A percentile compares a stretch with the other conserved stretches of the same genome.
Conservation (phyloP, 2,888 invertebrate genomes). For the Protophormia terraenovae region DNA sequence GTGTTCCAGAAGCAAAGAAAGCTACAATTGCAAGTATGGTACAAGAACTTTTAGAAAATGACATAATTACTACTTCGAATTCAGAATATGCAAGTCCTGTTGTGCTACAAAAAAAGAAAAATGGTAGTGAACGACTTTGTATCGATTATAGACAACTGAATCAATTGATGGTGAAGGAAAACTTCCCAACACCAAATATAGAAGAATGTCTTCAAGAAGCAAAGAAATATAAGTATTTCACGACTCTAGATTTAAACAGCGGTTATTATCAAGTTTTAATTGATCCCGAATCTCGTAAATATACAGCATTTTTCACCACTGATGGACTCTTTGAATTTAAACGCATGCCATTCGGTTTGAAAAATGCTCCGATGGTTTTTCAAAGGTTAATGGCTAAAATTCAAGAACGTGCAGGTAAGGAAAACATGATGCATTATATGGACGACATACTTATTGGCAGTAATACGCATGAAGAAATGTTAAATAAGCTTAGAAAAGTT, state of each 20-base stretch:
- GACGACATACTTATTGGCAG: background rate
- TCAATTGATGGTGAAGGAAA: too few relatives aligned
- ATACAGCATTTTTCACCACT: conserved; percentile 12
- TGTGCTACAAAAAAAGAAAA: too few relatives aligned
- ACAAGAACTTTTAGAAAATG: too few relatives aligned
- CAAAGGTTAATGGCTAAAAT: background rate
- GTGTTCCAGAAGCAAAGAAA: conserved; percentile 8
- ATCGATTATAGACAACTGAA: too few relatives aligned
- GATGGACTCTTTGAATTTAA: background rate
- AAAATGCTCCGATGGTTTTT: background rate
- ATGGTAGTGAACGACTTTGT: too few relatives aligned
- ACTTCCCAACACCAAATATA: too few relatives aligned
- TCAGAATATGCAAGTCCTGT: conserved; percentile 24
- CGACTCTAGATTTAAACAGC: too few relatives aligned
- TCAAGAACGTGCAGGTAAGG: background rate
- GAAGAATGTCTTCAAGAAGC: too few relatives aligned
- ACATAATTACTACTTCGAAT: background rate
- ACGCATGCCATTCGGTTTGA: background rate
- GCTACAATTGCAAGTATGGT: background rate
- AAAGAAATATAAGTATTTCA: too few relatives aligned
- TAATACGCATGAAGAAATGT: background rate
- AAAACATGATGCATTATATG: background rate
- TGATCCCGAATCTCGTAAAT: background rate
- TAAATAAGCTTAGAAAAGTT: background rate
- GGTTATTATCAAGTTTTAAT: too few relatives aligned